Base-by-base conservation (phyloP, 2,797 vertebrate genomes). In the Schizothorax lantsangensis region DNA sequence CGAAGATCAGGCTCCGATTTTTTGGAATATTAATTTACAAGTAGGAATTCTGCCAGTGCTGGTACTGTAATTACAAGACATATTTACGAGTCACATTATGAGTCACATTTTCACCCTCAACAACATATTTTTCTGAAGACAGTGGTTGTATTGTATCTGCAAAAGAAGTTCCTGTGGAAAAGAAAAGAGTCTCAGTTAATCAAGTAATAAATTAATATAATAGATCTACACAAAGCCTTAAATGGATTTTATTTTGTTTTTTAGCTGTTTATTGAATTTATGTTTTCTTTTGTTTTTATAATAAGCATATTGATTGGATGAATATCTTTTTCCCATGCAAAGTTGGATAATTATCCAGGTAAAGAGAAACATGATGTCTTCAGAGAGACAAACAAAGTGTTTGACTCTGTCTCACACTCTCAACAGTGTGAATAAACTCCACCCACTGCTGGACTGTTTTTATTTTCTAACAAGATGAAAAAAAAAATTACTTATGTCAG, bases 31-130 rank as follows among this genome's bases (percentile, higher is more conserved):
- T 59, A 21, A 12, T 10, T 9, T 21, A 59, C 52, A 38, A 7
- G 54, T 15, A 62, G 36, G 7, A 54, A 38, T 0, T 57, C 19
- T 47, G 23, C 57, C 14, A 17, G 30, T 36, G n/a, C n/a, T 45
- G 8, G n/a, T 11, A 45, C 38, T 86, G 84, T 79, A 62, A 12
- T 43, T 59, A 43, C 77, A 79, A 3, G 54, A 79, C 36, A 79
- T 1, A 30, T 30, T 30, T 30, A 30, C 30, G 30, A 30, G 30
- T 30, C 30, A 30, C 30, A 30, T 30, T 30, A 30, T 30, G 11
- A 14, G 23, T 79, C 54, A 79, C 77, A 62, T 79, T 79, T n/a
- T 43, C 21, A 79, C 75, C 75, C 75, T 40, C 49, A 36, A 36
- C 4, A 14, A 33, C 4, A 7, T 40, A 9, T 6, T 21, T 38